phyloP scores from a whole-genome alignment of 2,888 invertebrate species.

The Drosophila monieri region DNA sequence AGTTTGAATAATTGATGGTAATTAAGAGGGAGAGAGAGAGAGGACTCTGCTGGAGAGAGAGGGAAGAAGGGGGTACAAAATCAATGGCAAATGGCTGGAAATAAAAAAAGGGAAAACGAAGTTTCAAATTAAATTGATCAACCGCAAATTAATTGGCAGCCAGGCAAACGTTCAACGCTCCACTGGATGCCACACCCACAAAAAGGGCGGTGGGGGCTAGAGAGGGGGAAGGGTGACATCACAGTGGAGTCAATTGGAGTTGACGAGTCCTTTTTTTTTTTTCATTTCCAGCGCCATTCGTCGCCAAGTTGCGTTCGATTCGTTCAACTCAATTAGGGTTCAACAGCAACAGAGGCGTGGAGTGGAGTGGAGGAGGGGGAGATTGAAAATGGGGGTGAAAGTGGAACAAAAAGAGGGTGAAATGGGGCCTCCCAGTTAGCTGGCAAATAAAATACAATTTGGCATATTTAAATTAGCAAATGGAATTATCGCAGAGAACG shows the following conservation, averaged over 20 bases:
- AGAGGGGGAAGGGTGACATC: not conserved
- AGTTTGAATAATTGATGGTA: slow-evolving; percentile 84
- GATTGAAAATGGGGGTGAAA: not conserved
- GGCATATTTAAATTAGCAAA: slow-evolving; percentile 77
- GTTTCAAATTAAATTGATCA: slow-evolving; percentile 83
- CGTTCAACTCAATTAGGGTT: slow-evolving; percentile 75
- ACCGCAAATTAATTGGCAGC: slow-evolving; percentile 84
- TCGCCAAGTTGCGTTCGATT: slow-evolving; percentile 57
- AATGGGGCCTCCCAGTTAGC: slow-evolving; percentile 13
- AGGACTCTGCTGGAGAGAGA: slow-evolving; percentile 11
- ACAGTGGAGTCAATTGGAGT: slow-evolving; percentile 42
- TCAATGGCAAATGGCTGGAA: slow-evolving; percentile 73
- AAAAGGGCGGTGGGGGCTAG: not conserved
- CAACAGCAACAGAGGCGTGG: not conserved
- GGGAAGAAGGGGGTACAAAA: slow-evolving; percentile 48
- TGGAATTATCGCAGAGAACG: slow-evolving; percentile 68
- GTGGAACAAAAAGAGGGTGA: not conserved
- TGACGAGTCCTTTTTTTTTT: slow-evolving; percentile 34
- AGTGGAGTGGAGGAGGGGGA: not conserved
- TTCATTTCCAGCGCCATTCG: slow-evolving; percentile 31
- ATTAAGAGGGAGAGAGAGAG: slow-evolving; percentile 78
- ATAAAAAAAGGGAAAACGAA: slow-evolving; percentile 51
- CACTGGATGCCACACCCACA: slow-evolving; percentile 31
- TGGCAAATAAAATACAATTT: slow-evolving; percentile 67
- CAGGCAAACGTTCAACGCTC: slow-evolving; percentile 69